phyloP scores from a whole-genome alignment of 2,888 invertebrate species.

The Theretra japonica region DNA sequence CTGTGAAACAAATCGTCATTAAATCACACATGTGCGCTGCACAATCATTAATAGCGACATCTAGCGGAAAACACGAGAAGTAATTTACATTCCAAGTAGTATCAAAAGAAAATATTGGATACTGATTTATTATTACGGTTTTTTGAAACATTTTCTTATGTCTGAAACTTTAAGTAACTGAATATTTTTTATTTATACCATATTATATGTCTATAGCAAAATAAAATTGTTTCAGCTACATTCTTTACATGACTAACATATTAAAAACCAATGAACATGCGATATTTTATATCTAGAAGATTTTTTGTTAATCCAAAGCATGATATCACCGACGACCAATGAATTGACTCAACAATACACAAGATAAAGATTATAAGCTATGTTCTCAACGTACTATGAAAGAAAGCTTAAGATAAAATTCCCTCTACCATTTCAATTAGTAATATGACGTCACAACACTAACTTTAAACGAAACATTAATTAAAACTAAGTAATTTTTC shows the following conservation, averaged over 20 bases:
- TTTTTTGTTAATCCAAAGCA: neutral
- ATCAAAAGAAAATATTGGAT: neutral
- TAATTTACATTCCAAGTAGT: neutral
- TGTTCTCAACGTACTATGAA: too few relatives aligned
- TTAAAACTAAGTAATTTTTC: neutral
- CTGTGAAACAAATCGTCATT: slow-evolving; percentile 51
- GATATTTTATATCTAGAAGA: neutral
- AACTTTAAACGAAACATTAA: slow-evolving; percentile 7
- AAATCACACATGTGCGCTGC: neutral
- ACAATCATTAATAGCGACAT: slow-evolving; percentile 31
- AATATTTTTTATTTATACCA: too few relatives aligned
- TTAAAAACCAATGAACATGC: too few relatives aligned
- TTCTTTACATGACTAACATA: too few relatives aligned
- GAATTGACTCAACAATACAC: slow-evolving; percentile 1
- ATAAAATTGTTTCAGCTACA: neutral
- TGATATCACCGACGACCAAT: neutral
- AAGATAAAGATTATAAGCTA: slow-evolving; percentile 3
- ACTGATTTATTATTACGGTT: neutral
- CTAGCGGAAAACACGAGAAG: neutral
- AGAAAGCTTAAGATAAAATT: neutral
- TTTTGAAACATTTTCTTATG: too few relatives aligned
- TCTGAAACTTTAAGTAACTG: too few relatives aligned
- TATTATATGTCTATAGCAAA: neutral
- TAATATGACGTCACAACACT: slow-evolving; percentile 15
- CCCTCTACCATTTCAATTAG: slow-evolving; percentile 17